phyloP scores from a whole-genome alignment of 2,797 vertebrate genomes.

The Coreius guichenoti region DNA sequence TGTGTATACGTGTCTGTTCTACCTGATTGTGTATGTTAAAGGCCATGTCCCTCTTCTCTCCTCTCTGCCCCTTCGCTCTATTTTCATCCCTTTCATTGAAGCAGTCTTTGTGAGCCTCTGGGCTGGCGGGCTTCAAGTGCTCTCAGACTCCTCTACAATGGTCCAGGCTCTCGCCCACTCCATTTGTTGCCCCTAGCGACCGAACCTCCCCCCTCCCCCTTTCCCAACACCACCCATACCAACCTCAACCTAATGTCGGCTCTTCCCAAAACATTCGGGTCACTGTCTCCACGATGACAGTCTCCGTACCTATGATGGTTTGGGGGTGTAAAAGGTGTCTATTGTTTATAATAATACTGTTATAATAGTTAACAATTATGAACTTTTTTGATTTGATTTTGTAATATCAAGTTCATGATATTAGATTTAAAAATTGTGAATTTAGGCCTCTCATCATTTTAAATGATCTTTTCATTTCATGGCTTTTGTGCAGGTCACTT shows the following conservation, averaged over 20 bases:
- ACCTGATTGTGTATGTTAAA: constrained; percentile 42
- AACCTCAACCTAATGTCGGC: constrained; percentile 73
- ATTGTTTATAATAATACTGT: neutral
- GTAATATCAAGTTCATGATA: no score
- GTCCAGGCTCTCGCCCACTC: constrained; percentile 90
- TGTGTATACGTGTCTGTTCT: constrained; percentile 25
- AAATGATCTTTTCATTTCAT: neutral
- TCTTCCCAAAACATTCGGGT: constrained; percentile 90
- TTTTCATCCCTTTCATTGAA: constrained; percentile 78
- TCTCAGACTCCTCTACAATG: constrained; percentile 94
- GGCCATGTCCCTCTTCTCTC: constrained; percentile 44
- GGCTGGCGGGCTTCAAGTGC: constrained; percentile 86
- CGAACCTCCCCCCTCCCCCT: constrained; percentile 78
- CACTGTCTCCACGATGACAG: constrained; percentile 86
- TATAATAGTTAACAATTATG: neutral
- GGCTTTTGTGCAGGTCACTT: neutral
- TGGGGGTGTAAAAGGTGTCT: neutral
- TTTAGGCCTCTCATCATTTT: neutral
- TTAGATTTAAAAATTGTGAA: neutral
- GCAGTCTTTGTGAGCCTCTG: constrained; percentile 77
- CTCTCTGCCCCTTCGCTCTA: constrained; percentile 66
- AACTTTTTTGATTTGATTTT: no score
- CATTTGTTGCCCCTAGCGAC: constrained; percentile 99
- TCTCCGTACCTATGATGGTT: constrained; percentile 73
- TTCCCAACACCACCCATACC: constrained; percentile 73